phyloP scores from a whole-genome alignment of 2,888 invertebrate species.

The Apamea monoglypha region DNA sequence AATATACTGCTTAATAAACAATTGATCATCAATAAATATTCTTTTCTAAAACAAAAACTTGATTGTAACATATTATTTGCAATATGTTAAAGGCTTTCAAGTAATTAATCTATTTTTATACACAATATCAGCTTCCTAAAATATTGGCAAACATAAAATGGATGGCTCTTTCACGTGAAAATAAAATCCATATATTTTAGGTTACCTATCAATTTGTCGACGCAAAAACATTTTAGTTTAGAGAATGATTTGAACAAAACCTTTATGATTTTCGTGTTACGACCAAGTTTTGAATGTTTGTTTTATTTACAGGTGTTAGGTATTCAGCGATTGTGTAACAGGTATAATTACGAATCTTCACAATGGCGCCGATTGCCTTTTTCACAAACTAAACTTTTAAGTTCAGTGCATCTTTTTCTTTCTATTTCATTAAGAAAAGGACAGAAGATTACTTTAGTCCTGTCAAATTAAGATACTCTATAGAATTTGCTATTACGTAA shows the following conservation, averaged over 20 bases:
- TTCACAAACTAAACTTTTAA: no score
- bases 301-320: not conserved
- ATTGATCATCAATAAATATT: not conserved
- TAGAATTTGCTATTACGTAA: no score
- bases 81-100: conserved; percentile 32
- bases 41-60: conserved; percentile 12
- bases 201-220: conserved; percentile 33
- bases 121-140: conserved; percentile 28
- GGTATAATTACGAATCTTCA: conserved; percentile 1
- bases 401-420: no score
- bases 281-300: not conserved
- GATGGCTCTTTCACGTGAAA: conserved; percentile 8
- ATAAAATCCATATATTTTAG: conserved; percentile 27
- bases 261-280: conserved; percentile 11
- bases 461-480: no score
- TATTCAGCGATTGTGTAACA: not conserved
- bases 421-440: no score
- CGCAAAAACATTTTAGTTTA: conserved; percentile 13
- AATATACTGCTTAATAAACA: not conserved
- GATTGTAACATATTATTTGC: conserved; percentile 1
- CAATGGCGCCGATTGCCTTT: not conserved
- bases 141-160: conserved; percentile 41
- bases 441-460: no score
- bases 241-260: conserved; percentile 2
- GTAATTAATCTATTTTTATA: conserved; percentile 37